Percentiles rank a stretch among this genome's conserved stretches.
Evolutionary conservation across 2,888 invertebrate species (phyloP).

Genomic region (Elmis aenea): DNA sequence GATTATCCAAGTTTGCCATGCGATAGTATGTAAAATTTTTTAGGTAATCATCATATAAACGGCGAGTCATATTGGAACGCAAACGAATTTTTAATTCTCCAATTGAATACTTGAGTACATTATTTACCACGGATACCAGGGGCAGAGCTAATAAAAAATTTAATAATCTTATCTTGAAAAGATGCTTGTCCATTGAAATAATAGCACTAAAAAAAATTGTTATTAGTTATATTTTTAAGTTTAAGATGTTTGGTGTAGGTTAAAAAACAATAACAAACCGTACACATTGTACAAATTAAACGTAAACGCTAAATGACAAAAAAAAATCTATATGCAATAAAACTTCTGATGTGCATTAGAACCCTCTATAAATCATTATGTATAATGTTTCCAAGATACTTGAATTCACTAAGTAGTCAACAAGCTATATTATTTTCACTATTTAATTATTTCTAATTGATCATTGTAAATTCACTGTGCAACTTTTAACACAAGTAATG

Average conservation of each 20-base stretch:
- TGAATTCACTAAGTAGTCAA: too few species aligned
- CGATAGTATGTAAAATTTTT: constrained; percentile 97
- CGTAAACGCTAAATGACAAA: too few species aligned
- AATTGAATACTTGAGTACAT: constrained; percentile 89
- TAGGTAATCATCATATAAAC: constrained; percentile 87
- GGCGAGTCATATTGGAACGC: constrained; percentile 80
- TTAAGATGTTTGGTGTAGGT: not conserved
- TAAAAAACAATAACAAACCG: too few species aligned
- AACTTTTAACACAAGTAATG: too few species aligned
- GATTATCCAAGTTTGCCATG: constrained; percentile 90
- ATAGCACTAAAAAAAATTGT: constrained; percentile 67
- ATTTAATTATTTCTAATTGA: too few species aligned
- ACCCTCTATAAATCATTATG: too few species aligned
- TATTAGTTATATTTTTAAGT: not conserved
- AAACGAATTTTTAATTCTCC: constrained; percentile 89
- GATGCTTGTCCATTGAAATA: constrained; percentile 75
- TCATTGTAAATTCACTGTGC: too few species aligned
- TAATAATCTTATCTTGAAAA: constrained; percentile 70
- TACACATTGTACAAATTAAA: too few species aligned
- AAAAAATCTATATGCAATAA: too few species aligned
- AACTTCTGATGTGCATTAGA: too few species aligned
- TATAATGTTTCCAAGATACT: too few species aligned
- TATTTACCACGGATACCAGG: constrained; percentile 88
- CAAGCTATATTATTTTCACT: too few species aligned
- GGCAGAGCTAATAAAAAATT: constrained; percentile 84